Evolutionary conservation across 1,140 invertebrate species (phyloP).

Genomic region (Drosophila sucinea): DNA sequence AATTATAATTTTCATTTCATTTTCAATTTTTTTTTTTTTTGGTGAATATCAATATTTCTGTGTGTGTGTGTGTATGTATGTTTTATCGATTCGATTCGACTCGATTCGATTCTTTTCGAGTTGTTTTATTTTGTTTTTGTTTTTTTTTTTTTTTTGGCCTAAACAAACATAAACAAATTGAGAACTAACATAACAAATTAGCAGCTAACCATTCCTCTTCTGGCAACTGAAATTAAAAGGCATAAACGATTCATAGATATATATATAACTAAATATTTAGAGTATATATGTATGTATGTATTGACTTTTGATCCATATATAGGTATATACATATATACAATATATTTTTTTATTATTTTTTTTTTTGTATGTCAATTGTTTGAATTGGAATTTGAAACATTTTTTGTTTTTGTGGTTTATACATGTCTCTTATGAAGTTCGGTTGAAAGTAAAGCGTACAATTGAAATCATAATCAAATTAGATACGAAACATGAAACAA

Average conservation of each 20-base stretch:
- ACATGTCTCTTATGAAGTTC: slow-evolving; percentile 48
- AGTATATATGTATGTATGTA: slow-evolving; percentile 5
- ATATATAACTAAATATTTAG: slow-evolving; percentile 26
- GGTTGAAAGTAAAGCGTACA: slow-evolving; percentile 44
- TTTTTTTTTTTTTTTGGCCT: slow-evolving; percentile 51
- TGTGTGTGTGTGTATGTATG: slow-evolving; percentile 46
- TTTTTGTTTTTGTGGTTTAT: slow-evolving; percentile 53
- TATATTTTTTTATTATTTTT: slow-evolving; percentile 16
- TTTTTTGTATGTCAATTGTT: neutral
- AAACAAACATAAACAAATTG: slow-evolving; percentile 33
- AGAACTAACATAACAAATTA: slow-evolving; percentile 83
- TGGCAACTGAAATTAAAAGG: slow-evolving; percentile 82
- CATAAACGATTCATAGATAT: slow-evolving; percentile 60
- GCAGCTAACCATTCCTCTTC: slow-evolving; percentile 83
- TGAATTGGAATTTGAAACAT: slow-evolving; percentile 32
- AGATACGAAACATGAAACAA: slow-evolving; percentile 40
- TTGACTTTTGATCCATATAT: slow-evolving; percentile 5
- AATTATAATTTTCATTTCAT: slow-evolving; percentile 31
- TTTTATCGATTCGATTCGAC: slow-evolving; percentile 31
- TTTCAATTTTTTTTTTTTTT: slow-evolving; percentile 16
- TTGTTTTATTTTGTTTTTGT: slow-evolving; percentile 14
- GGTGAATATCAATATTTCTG: slow-evolving; percentile 33
- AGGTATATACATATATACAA: neutral
- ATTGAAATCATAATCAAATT: slow-evolving; percentile 31
- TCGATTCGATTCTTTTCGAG: slow-evolving; percentile 19